Evolutionary conservation across 2,888 invertebrate species (phyloP), one percentile per base, ranked within the genome.

Genomic region (Hybos culiciformis): DNA sequence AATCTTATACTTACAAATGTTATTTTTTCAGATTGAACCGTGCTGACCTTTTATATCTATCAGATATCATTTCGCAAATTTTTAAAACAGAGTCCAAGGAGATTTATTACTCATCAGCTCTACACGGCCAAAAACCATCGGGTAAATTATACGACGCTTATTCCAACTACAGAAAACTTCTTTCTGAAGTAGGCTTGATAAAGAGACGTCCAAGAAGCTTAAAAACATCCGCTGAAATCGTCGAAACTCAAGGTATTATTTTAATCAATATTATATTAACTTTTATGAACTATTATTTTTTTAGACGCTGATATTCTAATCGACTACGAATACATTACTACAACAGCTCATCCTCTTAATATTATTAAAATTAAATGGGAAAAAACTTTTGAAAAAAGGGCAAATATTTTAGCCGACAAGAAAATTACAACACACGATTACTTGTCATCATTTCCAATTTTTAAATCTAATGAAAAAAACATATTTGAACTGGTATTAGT

Each of bases 291-390:
- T 26, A 26, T 26, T 26, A 26, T 26, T 26, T 26, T 12, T 26
- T 26, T 26, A 5, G 26, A 26, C 26, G 4, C 12, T 26, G 26
- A 26, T 5, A 12, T 26, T 26, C 26, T 5, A 7, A 9, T 5
- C 7, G 4, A 26, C 26, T 5, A 26, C 26, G 26, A 26, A 26
- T 26, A 3, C 26, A 5, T 12, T 26, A 26, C n/a, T n/a, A n/a
- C n/a, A n/a, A n/a, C n/a, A n/a, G n/a, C n/a, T n/a, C n/a, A n/a
- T n/a, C n/a, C n/a, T n/a, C n/a, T n/a, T n/a, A n/a, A 37, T 3
- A 17, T 37, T 37, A 41, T 41, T 17, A 8, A 23, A 11, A 21
- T 37, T 6, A 44, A 41, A 41, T 44, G 41, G 44, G 12, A 31
- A 29, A 41, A 40, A n/a, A 41, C 24, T 32, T 37, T 41, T 19